These are phyloP conservation scores for Oryzaephilus surinamensis DNA, from an alignment of 1,140 invertebrate species.

Conservation along the genomic window DNA sequence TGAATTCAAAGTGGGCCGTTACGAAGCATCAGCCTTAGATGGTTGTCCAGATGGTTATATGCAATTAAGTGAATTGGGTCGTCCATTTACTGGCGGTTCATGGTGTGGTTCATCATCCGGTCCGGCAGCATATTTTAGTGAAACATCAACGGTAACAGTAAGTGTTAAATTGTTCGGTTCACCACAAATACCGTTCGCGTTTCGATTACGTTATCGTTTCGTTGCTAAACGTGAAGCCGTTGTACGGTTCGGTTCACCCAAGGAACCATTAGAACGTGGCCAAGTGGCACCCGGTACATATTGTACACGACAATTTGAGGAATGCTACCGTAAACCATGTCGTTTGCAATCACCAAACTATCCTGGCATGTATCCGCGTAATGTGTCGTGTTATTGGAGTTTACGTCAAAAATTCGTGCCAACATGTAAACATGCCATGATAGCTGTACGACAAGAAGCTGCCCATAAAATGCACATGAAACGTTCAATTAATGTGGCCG, in stretches of 20 bases:
- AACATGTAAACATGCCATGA: slow-evolving; percentile 81
- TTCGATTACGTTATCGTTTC: slow-evolving; percentile 68
- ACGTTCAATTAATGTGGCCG: slow-evolving; percentile 48
- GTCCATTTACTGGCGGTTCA: slow-evolving; percentile 71
- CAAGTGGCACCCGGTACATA: slow-evolving; percentile 75
- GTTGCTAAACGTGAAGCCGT: slow-evolving; percentile 61
- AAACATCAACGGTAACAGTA: slow-evolving; percentile 70
- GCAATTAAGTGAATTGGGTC: slow-evolving; percentile 68
- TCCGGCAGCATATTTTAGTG: slow-evolving; percentile 73
- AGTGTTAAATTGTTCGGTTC: slow-evolving; percentile 58
- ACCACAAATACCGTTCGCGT: slow-evolving; percentile 58
- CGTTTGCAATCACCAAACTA: slow-evolving; percentile 80
- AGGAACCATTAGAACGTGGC: slow-evolving; percentile 61
- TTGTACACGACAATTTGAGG: slow-evolving; percentile 77
- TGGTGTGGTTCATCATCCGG: slow-evolving; percentile 70
- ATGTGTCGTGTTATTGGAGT: slow-evolving; percentile 74
- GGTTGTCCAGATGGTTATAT: slow-evolving; percentile 75
- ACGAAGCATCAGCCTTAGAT: slow-evolving; percentile 52
- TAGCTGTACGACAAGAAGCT: slow-evolving; percentile 62
- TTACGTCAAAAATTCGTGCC: slow-evolving; percentile 71
- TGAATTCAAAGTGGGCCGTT: slow-evolving; percentile 67
- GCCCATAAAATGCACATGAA: slow-evolving; percentile 63
- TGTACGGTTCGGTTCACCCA: slow-evolving; percentile 60
- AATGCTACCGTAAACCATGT: slow-evolving; percentile 73
- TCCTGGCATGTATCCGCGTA: slow-evolving; percentile 80